These are phyloP conservation scores for Mobula hypostoma DNA, from an alignment of 2,113 vertebrate species.

Conservation along the genomic window DNA sequence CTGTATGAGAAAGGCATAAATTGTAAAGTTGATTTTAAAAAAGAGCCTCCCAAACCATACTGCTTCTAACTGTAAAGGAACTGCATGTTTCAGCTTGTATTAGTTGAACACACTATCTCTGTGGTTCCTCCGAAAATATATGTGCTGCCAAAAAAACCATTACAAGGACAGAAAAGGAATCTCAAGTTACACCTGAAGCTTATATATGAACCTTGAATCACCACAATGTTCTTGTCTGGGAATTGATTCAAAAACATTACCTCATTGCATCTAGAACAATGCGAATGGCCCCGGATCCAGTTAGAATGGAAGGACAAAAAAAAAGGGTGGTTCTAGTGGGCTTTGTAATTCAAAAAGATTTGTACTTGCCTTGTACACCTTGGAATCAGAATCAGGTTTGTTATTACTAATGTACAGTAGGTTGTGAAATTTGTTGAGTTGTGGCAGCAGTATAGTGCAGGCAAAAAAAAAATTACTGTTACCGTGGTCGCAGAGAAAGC, in stretches of 20 bases:
- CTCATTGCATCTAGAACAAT: neutral
- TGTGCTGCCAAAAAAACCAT: slow-evolving; percentile 35
- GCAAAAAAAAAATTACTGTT: too few relatives aligned
- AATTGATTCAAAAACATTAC: slow-evolving; percentile 14
- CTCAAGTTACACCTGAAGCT: slow-evolving; percentile 24
- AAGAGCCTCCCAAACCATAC: neutral
- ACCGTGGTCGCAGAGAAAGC: too few relatives aligned
- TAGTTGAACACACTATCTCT: slow-evolving; percentile 18
- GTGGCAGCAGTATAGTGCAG: too few relatives aligned
- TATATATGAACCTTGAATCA: slow-evolving; percentile 26
- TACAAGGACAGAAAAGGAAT: slow-evolving; percentile 11
- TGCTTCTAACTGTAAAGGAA: neutral
- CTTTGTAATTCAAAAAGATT: neutral
- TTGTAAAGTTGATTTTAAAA: neutral
- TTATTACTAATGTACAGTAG: too few relatives aligned
- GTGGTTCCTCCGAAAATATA: slow-evolving; percentile 16
- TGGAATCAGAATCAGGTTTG: too few relatives aligned
- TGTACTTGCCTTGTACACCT: neutral
- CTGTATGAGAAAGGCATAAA: slow-evolving; percentile 40
- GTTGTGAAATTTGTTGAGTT: too few relatives aligned
- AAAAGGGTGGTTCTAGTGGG: neutral
- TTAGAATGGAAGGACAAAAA: neutral
- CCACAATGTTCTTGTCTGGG: neutral
- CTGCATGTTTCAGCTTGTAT: slow-evolving; percentile 30
- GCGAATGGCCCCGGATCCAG: neutral